These are phyloP conservation scores for Holothuria scabra DNA, from an alignment of 53 echinoderm and acorn worm species.

Conservation along the genomic window DNA sequence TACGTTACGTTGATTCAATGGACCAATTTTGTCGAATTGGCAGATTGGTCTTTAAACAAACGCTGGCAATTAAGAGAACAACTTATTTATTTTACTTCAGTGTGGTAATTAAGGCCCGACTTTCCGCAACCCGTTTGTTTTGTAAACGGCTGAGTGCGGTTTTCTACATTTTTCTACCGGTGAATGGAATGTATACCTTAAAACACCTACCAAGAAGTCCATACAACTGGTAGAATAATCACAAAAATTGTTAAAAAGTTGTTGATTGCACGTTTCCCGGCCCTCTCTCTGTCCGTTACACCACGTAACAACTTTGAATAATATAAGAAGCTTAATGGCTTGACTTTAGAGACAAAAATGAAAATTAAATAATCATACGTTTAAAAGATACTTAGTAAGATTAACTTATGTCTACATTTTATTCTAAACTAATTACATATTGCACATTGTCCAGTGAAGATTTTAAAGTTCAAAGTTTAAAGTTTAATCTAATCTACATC, in stretches of 20 bases:
- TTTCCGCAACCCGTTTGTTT: too few species aligned
- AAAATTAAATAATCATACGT: not conserved
- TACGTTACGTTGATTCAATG: too few species aligned
- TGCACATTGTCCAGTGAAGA: conserved; percentile 18
- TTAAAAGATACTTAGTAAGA: too few species aligned
- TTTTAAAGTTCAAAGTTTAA: conserved; percentile 3
- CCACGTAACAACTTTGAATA: too few species aligned
- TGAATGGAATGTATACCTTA: conserved; percentile 32
- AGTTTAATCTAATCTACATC: conserved; percentile 34
- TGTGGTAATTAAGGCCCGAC: too few species aligned
- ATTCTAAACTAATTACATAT: conserved; percentile 6
- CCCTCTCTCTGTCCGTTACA: conserved; percentile 25
- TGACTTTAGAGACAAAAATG: conserved; percentile 1
- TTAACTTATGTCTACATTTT: not conserved
- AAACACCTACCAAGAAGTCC: conserved; percentile 10
- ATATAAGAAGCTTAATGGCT: not conserved
- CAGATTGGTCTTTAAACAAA: too few species aligned
- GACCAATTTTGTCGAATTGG: too few species aligned
- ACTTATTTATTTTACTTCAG: too few species aligned
- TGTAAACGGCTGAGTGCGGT: too few species aligned
- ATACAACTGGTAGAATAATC: conserved; percentile 5
- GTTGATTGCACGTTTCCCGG: conserved; percentile 41
- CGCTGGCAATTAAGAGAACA: too few species aligned
- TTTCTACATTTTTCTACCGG: conserved; percentile 7
- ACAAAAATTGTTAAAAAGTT: not conserved